Conservation (phyloP, 23 tunicate genomes). For the Trididemnum clinides region DNA sequence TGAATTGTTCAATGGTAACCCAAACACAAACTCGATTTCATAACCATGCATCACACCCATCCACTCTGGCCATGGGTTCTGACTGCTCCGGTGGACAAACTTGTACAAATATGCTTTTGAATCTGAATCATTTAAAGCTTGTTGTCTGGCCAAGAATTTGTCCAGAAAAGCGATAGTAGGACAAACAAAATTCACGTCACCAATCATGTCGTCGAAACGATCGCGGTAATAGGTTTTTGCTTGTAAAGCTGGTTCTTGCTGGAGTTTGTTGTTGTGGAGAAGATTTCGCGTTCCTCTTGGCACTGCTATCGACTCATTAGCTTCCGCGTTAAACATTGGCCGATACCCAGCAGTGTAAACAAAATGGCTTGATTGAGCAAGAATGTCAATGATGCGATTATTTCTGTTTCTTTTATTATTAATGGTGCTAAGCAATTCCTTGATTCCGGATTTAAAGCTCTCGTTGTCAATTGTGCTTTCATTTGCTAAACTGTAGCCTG, state of each 20-base stretch:
- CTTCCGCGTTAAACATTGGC: background rate
- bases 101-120: slow-evolving; percentile 48
- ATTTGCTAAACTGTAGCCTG: slow-evolving; percentile 19
- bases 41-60: slow-evolving; percentile 98
- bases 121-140: background rate
- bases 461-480: slow-evolving; percentile 24
- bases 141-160: background rate
- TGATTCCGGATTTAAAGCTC: slow-evolving; percentile 41
- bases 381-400: background rate
- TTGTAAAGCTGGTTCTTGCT: background rate
- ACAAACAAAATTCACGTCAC: slow-evolving; percentile 78
- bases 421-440: slow-evolving; percentile 15
- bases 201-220: slow-evolving; percentile 78
- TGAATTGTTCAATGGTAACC: slow-evolving; percentile 51
- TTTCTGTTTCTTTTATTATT: background rate
- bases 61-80: slow-evolving; percentile 95
- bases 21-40: slow-evolving; percentile 88
- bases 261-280: background rate
- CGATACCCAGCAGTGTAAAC: slow-evolving; percentile 47
- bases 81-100: slow-evolving; percentile 65
- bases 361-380: slow-evolving; percentile 34
- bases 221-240: slow-evolving; percentile 44
- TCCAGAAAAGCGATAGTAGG: slow-evolving; percentile 56
- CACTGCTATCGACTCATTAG: background rate
- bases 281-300: background rate